Base-by-base conservation (phyloP, 1,140 invertebrate species). In the Chrysopa pallens region DNA sequence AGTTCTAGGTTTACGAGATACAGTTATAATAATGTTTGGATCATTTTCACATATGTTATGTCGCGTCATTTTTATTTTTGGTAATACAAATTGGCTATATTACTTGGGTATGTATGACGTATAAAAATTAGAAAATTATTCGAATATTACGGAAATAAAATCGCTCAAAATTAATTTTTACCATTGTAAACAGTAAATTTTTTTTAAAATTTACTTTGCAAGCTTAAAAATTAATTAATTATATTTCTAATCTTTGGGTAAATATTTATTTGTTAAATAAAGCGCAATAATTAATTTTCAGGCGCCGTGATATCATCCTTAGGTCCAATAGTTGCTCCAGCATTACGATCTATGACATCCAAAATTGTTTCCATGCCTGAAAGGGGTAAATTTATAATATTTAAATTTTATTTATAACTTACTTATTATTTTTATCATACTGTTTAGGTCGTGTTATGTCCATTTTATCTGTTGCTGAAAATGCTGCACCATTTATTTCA, bases 381-480 rank as follows among this genome's bases (percentile, higher is more conserved):
- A 57, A 67, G 80, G 67, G 81, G 80, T 72, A 59, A 42, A 12
- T 45, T 27, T 36, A 42, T 44, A 41, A 37, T 31, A 6, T 23
- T 23, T 35, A 9, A 23, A 38, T 8, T 33, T 29, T 46, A 37
- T 9, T 29, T 6, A 9, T 23, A 36, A 11, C 4, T 31, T 17
- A 41, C n/a, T 14, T 17, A 39, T n/a, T 39, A 33, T 8, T 35
- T 15, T 23, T 29, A 15, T 35, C 33, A 40, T 42, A 36, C 41
- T 48, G 63, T 60, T 36, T 56, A 78, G 75, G 76, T 37, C 82
- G 81, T 55, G 69, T 79, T 4, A 82, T 80, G 51, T 74, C 79
- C 0, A 61, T 84, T 37, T 58, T 85, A 6, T 74, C 80, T 0
- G 78, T 81, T 1, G 81, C 77, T 48, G 80, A 85, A 52, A 84